A percentile compares a stretch with the other conserved stretches of the same genome.
These are phyloP conservation scores for Cherax destructor DNA, from an alignment of 1,140 invertebrate genomes.

Conservation along the genomic window DNA sequence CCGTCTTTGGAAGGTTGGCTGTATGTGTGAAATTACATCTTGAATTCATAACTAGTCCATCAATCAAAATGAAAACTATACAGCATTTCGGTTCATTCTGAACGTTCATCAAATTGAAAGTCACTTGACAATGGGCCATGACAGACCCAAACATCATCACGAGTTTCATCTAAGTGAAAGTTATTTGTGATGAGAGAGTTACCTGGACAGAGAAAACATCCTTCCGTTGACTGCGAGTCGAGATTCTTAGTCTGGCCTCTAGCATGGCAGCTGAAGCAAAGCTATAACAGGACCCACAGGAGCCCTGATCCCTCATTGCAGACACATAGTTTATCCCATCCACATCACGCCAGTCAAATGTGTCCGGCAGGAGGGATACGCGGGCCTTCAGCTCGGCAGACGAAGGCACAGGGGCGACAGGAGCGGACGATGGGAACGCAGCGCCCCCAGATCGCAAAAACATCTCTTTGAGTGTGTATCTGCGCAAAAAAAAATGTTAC, in stretches of 20 bases:
- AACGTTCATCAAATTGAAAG: too few species aligned
- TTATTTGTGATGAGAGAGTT: not conserved
- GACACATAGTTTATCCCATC: slow-evolving; percentile 78
- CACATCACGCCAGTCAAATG: slow-evolving; percentile 79
- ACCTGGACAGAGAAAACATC: slow-evolving; percentile 76
- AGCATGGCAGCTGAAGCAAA: slow-evolving; percentile 78
- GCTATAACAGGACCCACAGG: slow-evolving; percentile 79
- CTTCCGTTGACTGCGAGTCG: slow-evolving; percentile 76
- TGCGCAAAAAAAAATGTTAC: not conserved
- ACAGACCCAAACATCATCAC: too few species aligned
- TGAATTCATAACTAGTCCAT: too few species aligned
- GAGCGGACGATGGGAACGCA: not conserved
- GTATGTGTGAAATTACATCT: too few species aligned
- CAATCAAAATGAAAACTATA: too few species aligned
- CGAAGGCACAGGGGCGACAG: slow-evolving; percentile 16
- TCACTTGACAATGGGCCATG: too few species aligned
- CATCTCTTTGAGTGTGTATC: slow-evolving; percentile 74
- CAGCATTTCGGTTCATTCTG: too few species aligned
- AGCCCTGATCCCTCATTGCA: slow-evolving; percentile 75
- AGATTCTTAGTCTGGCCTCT: slow-evolving; percentile 76
- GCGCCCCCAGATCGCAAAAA: slow-evolving; percentile 75
- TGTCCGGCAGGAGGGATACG: slow-evolving; percentile 74
- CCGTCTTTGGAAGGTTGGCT: too few species aligned
- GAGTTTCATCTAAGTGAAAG: too few species aligned
- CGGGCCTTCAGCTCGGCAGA: slow-evolving; percentile 15